phyloP scores from a whole-genome alignment of 2,113 vertebrate genomes.

The Oreochromis tanganicae region DNA sequence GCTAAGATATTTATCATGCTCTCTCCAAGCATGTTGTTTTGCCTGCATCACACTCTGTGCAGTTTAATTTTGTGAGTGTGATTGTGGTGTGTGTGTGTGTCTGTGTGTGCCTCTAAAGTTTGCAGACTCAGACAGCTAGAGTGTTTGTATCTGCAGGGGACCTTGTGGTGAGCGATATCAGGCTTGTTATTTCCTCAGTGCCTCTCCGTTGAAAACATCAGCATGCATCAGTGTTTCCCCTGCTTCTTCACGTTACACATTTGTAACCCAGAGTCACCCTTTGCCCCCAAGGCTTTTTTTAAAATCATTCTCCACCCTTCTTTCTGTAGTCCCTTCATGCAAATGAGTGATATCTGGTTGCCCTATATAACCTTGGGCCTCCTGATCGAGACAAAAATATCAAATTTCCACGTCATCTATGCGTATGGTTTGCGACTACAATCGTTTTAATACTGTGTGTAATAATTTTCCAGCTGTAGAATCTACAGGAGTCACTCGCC shows the following conservation, averaged over 20 bases:
- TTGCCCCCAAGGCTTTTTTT: neutral
- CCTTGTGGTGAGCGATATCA: conserved; percentile 57
- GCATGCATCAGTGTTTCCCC: conserved; percentile 57
- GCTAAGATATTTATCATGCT: neutral
- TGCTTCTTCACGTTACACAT: conserved; percentile 22
- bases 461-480: neutral
- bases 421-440: neutral
- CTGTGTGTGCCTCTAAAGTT: conserved; percentile 8
- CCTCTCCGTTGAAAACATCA: conserved; percentile 49
- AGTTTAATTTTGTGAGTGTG: neutral
- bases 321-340: neutral
- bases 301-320: neutral
- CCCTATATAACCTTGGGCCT: neutral
- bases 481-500: neutral
- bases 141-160: conserved; percentile 49
- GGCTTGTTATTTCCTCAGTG: conserved; percentile 53
- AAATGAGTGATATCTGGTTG: neutral
- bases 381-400: neutral
- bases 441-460: neutral
- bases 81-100: neutral
- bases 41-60: neutral
- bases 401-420: neutral
- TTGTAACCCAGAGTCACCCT: conserved; percentile 47
- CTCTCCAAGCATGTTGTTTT: neutral
- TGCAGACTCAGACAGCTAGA: conserved; percentile 54